phyloP scores from a whole-genome alignment of 2,888 invertebrate genomes.

The Neuroscelio doddi region DNA sequence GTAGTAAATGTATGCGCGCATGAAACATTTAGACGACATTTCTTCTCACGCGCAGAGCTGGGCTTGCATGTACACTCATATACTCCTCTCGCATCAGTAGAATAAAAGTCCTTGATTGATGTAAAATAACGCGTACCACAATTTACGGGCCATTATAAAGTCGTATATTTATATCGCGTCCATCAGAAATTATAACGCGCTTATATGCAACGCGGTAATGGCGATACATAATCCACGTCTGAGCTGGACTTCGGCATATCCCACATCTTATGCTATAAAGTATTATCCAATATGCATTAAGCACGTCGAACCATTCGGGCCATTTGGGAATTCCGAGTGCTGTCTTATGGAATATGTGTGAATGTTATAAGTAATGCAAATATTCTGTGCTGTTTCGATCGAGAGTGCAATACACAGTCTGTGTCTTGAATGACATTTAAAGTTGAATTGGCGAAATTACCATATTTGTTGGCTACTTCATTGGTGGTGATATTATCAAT shows the following conservation, averaged over 20 bases:
- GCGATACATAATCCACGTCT: constrained; percentile 15
- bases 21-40: too few relatives aligned
- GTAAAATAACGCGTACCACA: constrained; percentile 41
- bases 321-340: neutral
- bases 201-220: constrained; percentile 14
- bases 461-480: too few relatives aligned
- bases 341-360: neutral
- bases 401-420: neutral
- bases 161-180: too few relatives aligned
- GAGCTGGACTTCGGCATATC: constrained; percentile 10
- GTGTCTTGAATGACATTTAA: neutral
- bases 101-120: too few relatives aligned
- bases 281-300: constrained; percentile 15
- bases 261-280: constrained; percentile 17
- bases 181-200: constrained; percentile 31
- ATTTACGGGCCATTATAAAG: too few relatives aligned
- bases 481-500: too few relatives aligned
- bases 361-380: neutral
- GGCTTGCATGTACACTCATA: too few relatives aligned
- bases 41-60: too few relatives aligned
- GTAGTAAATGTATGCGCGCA: too few relatives aligned
- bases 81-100: too few relatives aligned
- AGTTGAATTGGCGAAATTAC: too few relatives aligned
- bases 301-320: neutral
- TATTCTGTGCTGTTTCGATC: neutral